These are phyloP conservation scores for Camponotus fellah DNA, from an alignment of 2,888 invertebrate species.

Conservation along the genomic window DNA sequence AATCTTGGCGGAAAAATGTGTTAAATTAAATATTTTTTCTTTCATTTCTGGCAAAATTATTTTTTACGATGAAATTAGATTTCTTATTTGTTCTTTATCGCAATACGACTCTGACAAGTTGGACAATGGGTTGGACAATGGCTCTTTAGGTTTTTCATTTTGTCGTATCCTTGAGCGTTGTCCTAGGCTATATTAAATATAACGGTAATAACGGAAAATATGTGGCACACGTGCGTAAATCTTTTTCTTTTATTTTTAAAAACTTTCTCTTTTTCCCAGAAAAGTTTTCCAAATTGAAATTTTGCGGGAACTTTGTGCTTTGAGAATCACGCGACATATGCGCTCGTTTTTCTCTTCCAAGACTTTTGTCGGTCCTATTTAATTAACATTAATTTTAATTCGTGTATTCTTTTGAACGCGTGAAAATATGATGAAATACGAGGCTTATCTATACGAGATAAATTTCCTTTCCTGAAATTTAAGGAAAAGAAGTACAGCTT, in stretches of 20 bases:
- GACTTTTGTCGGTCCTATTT: neutral
- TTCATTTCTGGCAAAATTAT: neutral
- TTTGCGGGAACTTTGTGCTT: neutral
- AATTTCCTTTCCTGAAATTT: neutral
- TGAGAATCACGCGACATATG: neutral
- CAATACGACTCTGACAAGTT: neutral
- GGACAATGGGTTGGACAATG: too few species aligned
- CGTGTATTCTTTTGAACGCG: neutral
- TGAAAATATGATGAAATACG: neutral
- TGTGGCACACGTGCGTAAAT: slow-evolving; percentile 2
- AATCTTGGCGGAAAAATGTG: neutral
- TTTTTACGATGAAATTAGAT: neutral
- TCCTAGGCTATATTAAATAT: slow-evolving; percentile 5
- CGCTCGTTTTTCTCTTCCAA: neutral
- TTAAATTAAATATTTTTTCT: neutral
- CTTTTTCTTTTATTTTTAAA: neutral
- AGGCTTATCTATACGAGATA: neutral
- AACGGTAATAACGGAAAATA: neutral
- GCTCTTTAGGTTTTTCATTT: slow-evolving; percentile 35
- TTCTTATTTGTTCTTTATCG: neutral
- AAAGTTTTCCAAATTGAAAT: neutral
- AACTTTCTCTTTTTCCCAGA: neutral
- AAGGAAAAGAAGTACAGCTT: neutral
- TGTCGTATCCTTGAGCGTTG: too few species aligned
- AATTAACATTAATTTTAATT: neutral